Conservation (phyloP, 2,888 invertebrate genomes). For the Andrena hattorfiana region DNA sequence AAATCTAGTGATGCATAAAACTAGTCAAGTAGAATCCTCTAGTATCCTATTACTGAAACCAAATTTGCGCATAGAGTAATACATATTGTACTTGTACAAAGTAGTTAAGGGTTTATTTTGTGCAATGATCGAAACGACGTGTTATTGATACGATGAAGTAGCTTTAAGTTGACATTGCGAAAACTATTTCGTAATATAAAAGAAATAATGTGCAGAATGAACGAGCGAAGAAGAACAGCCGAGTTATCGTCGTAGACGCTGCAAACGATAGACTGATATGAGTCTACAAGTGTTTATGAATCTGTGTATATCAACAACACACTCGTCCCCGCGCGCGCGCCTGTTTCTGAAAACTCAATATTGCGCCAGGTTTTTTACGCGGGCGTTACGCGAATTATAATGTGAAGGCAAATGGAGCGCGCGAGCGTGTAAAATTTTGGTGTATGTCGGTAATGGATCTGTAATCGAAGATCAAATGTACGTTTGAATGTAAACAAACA, state of each 20-base stretch:
- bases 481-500: constrained; percentile 62
- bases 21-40: constrained; percentile 79
- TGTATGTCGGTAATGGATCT: constrained; percentile 52
- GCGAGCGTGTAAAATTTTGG: constrained; percentile 26
- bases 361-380: constrained; percentile 18
- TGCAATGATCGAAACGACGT: constrained; percentile 67
- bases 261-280: constrained; percentile 10
- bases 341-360: constrained; percentile 16
- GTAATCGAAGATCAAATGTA: constrained; percentile 58
- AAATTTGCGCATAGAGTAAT: constrained; percentile 65
- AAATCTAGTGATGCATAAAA: constrained; percentile 78
- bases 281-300: constrained; percentile 30
- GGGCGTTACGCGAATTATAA: constrained; percentile 31
- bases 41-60: constrained; percentile 67
- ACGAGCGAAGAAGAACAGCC: constrained; percentile 16
- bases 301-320: constrained; percentile 5
- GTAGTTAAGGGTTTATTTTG: constrained; percentile 69
- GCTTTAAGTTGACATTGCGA: constrained; percentile 46
- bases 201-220: constrained; percentile 13
- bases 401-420: constrained; percentile 7
- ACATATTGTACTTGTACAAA: constrained; percentile 68
- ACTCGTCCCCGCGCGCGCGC: background rate
- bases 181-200: constrained; percentile 25
- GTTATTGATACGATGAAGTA: constrained; percentile 52
- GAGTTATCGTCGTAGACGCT: constrained; percentile 17